Evolutionary conservation across 2,888 invertebrate genomes (phyloP), one percentile per base, ranked within the genome.

Genomic region (Drosophila mimica): DNA sequence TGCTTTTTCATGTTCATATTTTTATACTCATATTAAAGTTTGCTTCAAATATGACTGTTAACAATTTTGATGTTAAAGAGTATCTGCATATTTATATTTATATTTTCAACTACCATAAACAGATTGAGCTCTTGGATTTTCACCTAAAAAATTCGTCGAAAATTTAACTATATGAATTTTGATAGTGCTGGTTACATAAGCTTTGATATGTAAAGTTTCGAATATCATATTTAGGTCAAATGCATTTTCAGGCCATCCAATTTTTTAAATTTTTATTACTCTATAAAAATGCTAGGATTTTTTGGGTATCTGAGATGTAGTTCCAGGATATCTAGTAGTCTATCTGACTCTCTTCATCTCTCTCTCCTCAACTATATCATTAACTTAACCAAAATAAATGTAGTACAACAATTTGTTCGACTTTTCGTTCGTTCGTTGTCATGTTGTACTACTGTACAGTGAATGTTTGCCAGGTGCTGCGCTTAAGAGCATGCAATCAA

Each of bases 401-500:
- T 68, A 52, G 52, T 70, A 64, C 20, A 59, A 56, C 62, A 72
- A 56, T 79, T 63, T 40, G 17, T 54, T 17, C n/a, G 49, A 75
- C 33, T 66, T 66, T 57, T 34, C 48, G 13, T 46, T 25, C 34
- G 17, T 33, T 30, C 6, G 56, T 68, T 43, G 43, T 31, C 43
- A 51, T 59, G 38, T 63, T 51, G 25, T 28, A 4, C 25, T 25
- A 25, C 33, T 33, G 53, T 58, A 17, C 20, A 28, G 56, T 56
- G 38, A 38, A 56, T 25, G 31, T 20, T 33, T 52, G 49, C 48
- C 65, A 66, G 72, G 51, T 53, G 66, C 57, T 54, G 58, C 46
- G 40, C 53, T 63, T 62, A 38, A 73, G 68, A 66, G 70, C 72
- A 70, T 73, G 73, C 73, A 79, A 79, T 79, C 79, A 76, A 75